These are phyloP conservation scores for Abrostola triplasia DNA, from an alignment of 2,888 invertebrate genomes.

Conservation along the genomic window DNA sequence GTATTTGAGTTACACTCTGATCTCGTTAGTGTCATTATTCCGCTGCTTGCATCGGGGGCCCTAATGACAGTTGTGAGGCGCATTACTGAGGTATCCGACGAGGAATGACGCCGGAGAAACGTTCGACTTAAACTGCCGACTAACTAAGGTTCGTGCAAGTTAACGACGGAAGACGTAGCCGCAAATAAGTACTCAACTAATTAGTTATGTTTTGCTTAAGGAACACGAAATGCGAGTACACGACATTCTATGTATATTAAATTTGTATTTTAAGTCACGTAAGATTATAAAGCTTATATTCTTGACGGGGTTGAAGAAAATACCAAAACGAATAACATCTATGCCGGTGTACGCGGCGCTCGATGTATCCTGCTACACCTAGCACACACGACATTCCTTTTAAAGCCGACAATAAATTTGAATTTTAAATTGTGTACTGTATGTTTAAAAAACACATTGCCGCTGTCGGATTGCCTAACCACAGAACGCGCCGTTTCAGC, in stretches of 20 bases:
- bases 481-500: constrained; percentile 14
- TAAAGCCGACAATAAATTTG: constrained; percentile 28
- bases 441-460: constrained; percentile 35
- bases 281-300: neutral
- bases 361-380: neutral
- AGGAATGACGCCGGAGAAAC: neutral
- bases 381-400: constrained; percentile 16
- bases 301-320: neutral
- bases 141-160: constrained; percentile 7
- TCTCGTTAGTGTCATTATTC: constrained; percentile 55
- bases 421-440: constrained; percentile 39
- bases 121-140: constrained; percentile 8
- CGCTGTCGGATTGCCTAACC: constrained; percentile 20
- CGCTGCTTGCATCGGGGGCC: constrained; percentile 36
- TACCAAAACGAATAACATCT: neutral
- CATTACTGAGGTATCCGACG: constrained; percentile 9
- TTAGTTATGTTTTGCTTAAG: constrained; percentile 19
- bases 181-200: constrained; percentile 12
- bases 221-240: constrained; percentile 9
- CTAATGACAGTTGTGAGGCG: constrained; percentile 46
- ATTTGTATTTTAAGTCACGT: neutral
- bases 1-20: constrained; percentile 37
- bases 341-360: constrained; percentile 3
- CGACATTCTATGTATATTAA: neutral
- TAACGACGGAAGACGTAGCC: constrained; percentile 10